phyloP scores from a whole-genome alignment of 2,888 invertebrate species.

The Eristalinus aeneus region DNA sequence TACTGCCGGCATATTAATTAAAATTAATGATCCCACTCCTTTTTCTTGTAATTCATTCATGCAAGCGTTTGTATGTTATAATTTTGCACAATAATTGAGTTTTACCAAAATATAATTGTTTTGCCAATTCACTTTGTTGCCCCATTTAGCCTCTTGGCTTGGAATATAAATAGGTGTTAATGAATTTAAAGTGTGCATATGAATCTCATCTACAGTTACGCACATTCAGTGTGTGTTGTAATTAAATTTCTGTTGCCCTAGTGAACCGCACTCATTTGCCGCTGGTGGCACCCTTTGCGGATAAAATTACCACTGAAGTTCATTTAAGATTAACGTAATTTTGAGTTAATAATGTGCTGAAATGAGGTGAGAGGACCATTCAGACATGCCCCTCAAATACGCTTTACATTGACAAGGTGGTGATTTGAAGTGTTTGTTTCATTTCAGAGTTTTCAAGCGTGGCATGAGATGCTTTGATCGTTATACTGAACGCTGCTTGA shows the following conservation, averaged over 20 bases:
- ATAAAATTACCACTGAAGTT: neutral
- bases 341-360: neutral
- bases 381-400: neutral
- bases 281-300: neutral
- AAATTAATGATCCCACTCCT: neutral
- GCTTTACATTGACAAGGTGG: neutral
- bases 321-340: neutral
- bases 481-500: constrained; percentile 77
- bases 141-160: neutral
- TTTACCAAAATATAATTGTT: neutral
- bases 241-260: neutral
- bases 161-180: neutral
- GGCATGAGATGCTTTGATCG: constrained; percentile 79
- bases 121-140: neutral
- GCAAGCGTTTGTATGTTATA: neutral
- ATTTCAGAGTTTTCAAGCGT: constrained; percentile 77
- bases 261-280: too few relatives aligned
- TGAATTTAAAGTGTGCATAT: neutral
- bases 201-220: neutral
- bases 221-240: neutral
- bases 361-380: neutral
- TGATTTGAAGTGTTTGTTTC: constrained; percentile 9
- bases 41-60: neutral
- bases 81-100: neutral
- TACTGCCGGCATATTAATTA: neutral